Percentiles rank a stretch among this genome's conserved stretches.
These are phyloP conservation scores for Automeris io DNA, from an alignment of 2,888 invertebrate genomes.

Conservation along the genomic window DNA sequence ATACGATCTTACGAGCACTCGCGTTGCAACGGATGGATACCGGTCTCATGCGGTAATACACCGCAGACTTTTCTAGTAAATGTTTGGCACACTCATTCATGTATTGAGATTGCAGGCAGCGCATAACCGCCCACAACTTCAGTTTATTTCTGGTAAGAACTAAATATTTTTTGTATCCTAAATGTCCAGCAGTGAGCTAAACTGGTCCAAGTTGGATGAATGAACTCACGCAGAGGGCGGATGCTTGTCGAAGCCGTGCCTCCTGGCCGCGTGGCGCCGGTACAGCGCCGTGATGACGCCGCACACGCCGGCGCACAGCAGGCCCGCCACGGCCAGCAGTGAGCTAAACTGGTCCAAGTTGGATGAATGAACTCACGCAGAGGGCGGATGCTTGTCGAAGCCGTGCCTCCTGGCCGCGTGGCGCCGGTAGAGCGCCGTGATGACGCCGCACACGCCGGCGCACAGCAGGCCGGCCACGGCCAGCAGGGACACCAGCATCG, in stretches of 20 bases:
- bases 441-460: slow-evolving; percentile 84
- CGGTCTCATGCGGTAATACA: no score
- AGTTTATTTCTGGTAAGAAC: no score
- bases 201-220: no score
- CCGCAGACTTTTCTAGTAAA: no score
- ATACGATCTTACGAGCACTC: no score
- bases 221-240: slow-evolving; percentile 50
- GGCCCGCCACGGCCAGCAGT: slow-evolving; percentile 82
- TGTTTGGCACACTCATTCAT: no score
- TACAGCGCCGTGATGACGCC: slow-evolving; percentile 86
- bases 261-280: slow-evolving; percentile 75
- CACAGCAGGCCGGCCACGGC: slow-evolving; percentile 84
- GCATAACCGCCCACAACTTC: no score
- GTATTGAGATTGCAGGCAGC: no score
- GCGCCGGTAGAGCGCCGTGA: slow-evolving; percentile 84
- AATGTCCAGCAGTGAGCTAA: no score
- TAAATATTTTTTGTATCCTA: no score
- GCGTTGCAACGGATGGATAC: no score
- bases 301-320: slow-evolving; percentile 85
- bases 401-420: slow-evolving; percentile 68
- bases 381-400: slow-evolving; percentile 46
- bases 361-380: slow-evolving; percentile 38
- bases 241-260: slow-evolving; percentile 46
- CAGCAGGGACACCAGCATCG: slow-evolving; percentile 83
- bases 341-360: no score